Base-by-base conservation (phyloP, 2,888 invertebrate genomes). In the Neoitamus cyanurus region DNA sequence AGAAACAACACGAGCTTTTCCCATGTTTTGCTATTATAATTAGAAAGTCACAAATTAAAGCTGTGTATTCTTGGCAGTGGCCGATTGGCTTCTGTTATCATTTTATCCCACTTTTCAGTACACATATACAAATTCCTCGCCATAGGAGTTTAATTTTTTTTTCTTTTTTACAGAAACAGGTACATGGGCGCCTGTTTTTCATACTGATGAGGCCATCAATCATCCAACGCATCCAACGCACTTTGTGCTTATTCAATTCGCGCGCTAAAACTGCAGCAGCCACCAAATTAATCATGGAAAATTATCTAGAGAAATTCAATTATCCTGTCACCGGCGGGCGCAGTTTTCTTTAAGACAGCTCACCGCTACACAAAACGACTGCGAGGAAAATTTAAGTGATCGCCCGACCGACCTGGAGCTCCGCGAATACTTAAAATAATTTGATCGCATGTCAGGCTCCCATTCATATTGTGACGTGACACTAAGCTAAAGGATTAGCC, bases 401-500 rank as follows among this genome's bases (percentile, higher is more conserved):
- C 69, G 37, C 37, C 28, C 28, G n/a, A 82, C 20, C 82, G n/a
- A 82, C 37, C 37, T n/a, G 42, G 68, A 31, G 82, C 37, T 36
- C 82, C 25, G 28, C 15, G 68, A 82, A 20, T 72, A 31, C 83
- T 72, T 83, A 72, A 72, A 83, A 83, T 75, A 83, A 83, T 83
- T 83, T 48, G 73, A 46, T 83, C 73, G 83, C 83, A 83, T 83
- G 83, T 83, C 83, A 36, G 20, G 58, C n/a, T 73, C 48, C 42
- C 73, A 75, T 83, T 83, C 73, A 83, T 83, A 83, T 72, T 83
- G 72, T 72, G 46, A 72, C 48, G 72, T 75, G 73, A 83, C 83
- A 34, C 48, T 83, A 83, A 83, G 73, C 48, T 87, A 86, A 88
- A 87, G 87, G 87, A 88, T 88, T 88, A 87, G 87, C 87, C 86